phyloP scores from a whole-genome alignment of 2,797 vertebrate species.

The Emydoidea blandingii region DNA sequence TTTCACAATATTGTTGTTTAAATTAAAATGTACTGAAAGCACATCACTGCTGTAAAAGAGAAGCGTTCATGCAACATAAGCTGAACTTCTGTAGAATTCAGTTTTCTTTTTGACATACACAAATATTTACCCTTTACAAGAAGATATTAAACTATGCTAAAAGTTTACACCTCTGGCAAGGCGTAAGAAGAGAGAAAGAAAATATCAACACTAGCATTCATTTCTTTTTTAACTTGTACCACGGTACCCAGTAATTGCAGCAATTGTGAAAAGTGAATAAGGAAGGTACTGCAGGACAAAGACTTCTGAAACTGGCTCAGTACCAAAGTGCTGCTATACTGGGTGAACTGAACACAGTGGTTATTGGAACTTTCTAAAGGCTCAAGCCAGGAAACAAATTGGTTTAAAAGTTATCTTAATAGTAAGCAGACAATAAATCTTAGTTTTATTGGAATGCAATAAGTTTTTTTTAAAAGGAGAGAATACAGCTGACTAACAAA shows the following conservation, averaged over 20 bases:
- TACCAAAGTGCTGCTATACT: neutral
- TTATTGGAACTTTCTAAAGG: neutral
- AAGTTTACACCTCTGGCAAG: constrained; percentile 6
- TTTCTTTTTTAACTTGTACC: neutral
- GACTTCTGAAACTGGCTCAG: neutral
- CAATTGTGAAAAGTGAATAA: neutral
- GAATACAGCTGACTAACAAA: neutral
- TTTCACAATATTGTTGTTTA: constrained; percentile 15
- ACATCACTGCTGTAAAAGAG: neutral
- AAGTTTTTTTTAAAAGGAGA: neutral
- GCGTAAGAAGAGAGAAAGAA: neutral
- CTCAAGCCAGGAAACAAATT: neutral
- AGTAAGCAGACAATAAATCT: neutral
- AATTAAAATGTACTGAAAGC: constrained; percentile 9
- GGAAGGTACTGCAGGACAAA: neutral
- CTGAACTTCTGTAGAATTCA: neutral
- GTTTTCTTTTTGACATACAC: neutral
- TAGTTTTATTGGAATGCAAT: neutral
- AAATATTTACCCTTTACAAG: neutral
- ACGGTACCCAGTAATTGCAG: neutral
- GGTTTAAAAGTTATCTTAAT: neutral
- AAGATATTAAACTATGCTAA: neutral
- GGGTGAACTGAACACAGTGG: rapidly evolving
- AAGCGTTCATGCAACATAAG: neutral
- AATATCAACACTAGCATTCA: neutral